Conservation (phyloP, 2,113 vertebrate species). For the Gymnogyps californianus region DNA sequence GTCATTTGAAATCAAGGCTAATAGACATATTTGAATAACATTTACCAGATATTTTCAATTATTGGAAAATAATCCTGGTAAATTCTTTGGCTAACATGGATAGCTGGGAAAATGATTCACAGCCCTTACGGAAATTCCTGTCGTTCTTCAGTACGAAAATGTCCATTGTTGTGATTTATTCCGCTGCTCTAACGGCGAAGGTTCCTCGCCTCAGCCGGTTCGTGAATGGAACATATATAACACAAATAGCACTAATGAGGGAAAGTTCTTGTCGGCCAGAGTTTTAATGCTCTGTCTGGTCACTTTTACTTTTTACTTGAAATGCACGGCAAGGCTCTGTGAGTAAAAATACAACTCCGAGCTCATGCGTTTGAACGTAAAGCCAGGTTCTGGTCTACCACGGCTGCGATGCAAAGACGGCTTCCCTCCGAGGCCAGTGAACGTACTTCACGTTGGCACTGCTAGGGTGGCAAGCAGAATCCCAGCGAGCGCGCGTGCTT, state of each 20-base stretch:
- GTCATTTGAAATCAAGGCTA: background rate
- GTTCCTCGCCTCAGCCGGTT: background rate
- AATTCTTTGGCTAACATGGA: background rate
- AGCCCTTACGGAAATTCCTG: background rate
- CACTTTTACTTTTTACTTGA: background rate
- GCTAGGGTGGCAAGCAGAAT: fast-evolving
- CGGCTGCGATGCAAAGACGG: background rate
- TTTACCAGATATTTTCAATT: background rate
- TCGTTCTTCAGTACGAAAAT: background rate
- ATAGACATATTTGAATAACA: background rate
- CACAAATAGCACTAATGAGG: background rate
- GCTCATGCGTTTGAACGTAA: fast-evolving
- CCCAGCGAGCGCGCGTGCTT: fast-evolving
- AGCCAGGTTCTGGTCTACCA: background rate
- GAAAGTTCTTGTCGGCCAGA: background rate
- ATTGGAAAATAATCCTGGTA: background rate
- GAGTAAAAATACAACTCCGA: background rate
- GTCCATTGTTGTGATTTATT: background rate
- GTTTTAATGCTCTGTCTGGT: background rate
- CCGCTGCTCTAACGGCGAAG: background rate
- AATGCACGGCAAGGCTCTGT: background rate
- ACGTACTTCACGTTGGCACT: fast-evolving
- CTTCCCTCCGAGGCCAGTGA: background rate
- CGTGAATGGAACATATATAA: background rate
- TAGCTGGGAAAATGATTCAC: background rate